Evolutionary conservation across 2,797 vertebrate species (phyloP).

Genomic region (Rhinella marina): DNA sequence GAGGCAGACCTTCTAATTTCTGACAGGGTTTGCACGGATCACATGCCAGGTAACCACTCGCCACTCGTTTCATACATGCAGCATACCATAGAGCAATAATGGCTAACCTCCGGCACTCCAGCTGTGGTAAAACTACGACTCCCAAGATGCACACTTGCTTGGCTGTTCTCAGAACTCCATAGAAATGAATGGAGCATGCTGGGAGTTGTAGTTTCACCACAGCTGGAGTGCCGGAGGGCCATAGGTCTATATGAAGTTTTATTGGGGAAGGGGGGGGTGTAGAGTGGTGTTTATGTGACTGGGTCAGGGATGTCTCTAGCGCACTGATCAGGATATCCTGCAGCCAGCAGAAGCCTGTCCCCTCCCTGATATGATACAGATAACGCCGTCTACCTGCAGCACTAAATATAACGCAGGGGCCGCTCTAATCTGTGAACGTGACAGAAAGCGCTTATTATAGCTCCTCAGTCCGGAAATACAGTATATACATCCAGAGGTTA

Average conservation of each 20-base stretch:
- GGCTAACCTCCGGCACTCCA: no score
- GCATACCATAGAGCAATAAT: background rate
- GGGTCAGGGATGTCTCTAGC: background rate
- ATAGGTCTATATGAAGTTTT: background rate
- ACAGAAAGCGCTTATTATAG: constrained; percentile 27
- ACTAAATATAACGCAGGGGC: constrained; percentile 38
- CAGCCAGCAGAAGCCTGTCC: background rate
- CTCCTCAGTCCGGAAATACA: background rate
- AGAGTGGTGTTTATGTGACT: background rate
- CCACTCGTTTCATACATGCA: background rate
- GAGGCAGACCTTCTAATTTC: no score
- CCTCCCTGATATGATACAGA: constrained; percentile 15
- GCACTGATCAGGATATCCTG: constrained; percentile 47
- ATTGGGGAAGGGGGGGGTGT: no score
- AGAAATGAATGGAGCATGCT: no score
- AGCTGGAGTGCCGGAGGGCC: no score
- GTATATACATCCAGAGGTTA: background rate
- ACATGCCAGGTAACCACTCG: no score
- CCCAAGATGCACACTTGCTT: no score
- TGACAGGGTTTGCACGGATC: no score
- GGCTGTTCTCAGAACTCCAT: no score
- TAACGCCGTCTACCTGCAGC: constrained; percentile 32
- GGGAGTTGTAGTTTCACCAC: no score
- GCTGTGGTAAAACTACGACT: no score
- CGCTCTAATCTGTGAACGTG: background rate